Conservation (phyloP, 2,113 vertebrate genomes). For the Siniperca knerii region DNA sequence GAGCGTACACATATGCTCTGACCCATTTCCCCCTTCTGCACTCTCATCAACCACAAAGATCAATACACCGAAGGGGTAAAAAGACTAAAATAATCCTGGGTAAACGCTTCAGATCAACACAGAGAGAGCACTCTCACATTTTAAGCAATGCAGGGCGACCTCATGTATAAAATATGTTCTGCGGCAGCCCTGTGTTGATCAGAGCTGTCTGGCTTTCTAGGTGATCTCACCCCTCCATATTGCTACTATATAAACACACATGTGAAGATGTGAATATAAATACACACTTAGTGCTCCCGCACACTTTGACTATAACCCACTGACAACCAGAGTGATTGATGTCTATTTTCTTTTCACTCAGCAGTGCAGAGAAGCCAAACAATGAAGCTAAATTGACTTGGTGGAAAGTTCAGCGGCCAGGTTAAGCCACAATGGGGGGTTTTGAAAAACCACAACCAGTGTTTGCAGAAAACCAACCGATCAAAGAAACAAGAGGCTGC, state of each 20-base stretch:
- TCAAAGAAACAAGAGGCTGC: conserved; percentile 19
- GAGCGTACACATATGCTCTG: conserved; percentile 9
- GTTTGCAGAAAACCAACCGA: conserved; percentile 34
- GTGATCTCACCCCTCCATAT: conserved; percentile 53
- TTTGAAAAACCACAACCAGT: conserved; percentile 37
- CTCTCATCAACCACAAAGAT: conserved; percentile 30
- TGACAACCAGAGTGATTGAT: conserved; percentile 45
- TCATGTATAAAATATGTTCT: conserved; percentile 70
- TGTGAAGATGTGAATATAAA: conserved; percentile 3
- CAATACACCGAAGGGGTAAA: conserved; percentile 35
- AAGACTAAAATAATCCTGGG: conserved; percentile 7
- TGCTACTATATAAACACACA: background rate
- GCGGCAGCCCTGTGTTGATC: conserved; percentile 29
- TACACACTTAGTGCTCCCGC: background rate
- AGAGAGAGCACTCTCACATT: conserved; percentile 39
- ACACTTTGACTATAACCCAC: conserved; percentile 13
- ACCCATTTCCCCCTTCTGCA: conserved; percentile 14
- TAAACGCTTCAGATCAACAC: conserved; percentile 43
- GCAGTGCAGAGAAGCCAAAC: conserved; percentile 38
- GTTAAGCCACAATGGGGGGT: conserved; percentile 44
- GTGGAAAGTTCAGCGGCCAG: conserved; percentile 57
- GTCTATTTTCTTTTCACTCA: conserved; percentile 40
- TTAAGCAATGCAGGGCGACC: conserved; percentile 21
- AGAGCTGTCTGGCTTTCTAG: conserved; percentile 37
- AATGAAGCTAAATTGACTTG: conserved; percentile 38